A percentile compares a stretch with the other conserved stretches of the same genome.
Conservation (phyloP, 1,140 invertebrate genomes). For the Nephotettix cincticeps region DNA sequence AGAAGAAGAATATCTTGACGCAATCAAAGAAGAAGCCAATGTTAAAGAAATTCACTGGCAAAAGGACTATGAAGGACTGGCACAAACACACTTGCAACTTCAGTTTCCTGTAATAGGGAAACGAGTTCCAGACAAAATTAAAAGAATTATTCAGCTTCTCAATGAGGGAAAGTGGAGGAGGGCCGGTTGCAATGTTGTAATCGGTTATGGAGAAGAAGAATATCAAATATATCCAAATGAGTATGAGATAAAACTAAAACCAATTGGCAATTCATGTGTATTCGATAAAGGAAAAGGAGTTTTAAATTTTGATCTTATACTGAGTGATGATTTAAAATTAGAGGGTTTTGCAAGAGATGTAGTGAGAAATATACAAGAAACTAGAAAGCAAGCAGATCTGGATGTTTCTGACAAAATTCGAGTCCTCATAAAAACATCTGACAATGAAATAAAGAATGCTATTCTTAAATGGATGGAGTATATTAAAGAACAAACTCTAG, state of each 20-base stretch:
- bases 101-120: neutral
- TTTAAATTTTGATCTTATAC: neutral
- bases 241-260: neutral
- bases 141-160: conserved; percentile 14
- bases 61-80: neutral
- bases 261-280: neutral
- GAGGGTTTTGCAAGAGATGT: conserved; percentile 92
- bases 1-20: neutral
- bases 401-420: conserved; percentile 88
- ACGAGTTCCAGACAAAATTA: neutral
- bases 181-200: neutral
- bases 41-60: neutral
- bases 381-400: conserved; percentile 91
- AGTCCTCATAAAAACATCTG: conserved; percentile 47
- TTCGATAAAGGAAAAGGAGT: conserved; percentile 40
- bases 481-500: neutral
- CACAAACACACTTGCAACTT: neutral
- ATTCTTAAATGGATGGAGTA: conserved; percentile 1
- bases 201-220: neutral
- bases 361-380: conserved; percentile 93
- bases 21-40: neutral
- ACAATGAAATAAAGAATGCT: neutral
- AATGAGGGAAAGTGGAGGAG: conserved; percentile 21
- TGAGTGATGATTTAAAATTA: conserved; percentile 62
- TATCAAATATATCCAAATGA: neutral